Evolutionary conservation across 2,797 vertebrate species (phyloP), one percentile per base, ranked within the genome.

Genomic region (Sciaenops ocellatus): DNA sequence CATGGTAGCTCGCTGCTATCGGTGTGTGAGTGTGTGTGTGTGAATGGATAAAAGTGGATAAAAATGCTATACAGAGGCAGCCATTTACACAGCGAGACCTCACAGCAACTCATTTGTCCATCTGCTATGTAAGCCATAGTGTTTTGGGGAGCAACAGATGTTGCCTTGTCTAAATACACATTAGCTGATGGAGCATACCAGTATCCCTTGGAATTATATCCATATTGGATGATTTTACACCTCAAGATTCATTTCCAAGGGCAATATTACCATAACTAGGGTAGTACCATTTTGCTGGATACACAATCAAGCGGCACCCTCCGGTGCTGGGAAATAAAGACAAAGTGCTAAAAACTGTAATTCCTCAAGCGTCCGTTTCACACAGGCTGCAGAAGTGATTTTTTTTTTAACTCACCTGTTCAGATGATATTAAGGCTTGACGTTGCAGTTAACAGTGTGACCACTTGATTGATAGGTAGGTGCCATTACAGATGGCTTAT

Each of bases 81-180:
- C 22, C 9, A 26, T 62, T 42, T 64, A 55, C 22, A 68, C 60
- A 62, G 50, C 26, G 30, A 76, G 54, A 28, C 12, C 26, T 57
- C 11, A 15, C 28, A 41, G 30, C 42, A 47, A 56, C 75, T 64
- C 52, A 16, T 30, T 60, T 13, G 6, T 11, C 26, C 10, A 34
- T 50, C 7, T 46, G 10, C 41, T 26, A 38, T 55, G 30, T 5
- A 38, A 62, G 42, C 26, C n/a, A 6, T 28, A 46, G 59, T 20
- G 46, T 34, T 12, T 30, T 44, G 15, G 12, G 22, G 55, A 71
- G 51, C 18, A 63, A 22, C 34, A 41, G 20, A 60, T 60, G 20
- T 8, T 22, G 20, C 16, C 26, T 56, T 56, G 26, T 28, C 42
- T 47, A 69, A 65, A 65, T 38, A 13, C 4, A 60, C 2, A 1